phyloP scores from a whole-genome alignment of 2,113 vertebrate genomes.

The Mellivora capensis region DNA sequence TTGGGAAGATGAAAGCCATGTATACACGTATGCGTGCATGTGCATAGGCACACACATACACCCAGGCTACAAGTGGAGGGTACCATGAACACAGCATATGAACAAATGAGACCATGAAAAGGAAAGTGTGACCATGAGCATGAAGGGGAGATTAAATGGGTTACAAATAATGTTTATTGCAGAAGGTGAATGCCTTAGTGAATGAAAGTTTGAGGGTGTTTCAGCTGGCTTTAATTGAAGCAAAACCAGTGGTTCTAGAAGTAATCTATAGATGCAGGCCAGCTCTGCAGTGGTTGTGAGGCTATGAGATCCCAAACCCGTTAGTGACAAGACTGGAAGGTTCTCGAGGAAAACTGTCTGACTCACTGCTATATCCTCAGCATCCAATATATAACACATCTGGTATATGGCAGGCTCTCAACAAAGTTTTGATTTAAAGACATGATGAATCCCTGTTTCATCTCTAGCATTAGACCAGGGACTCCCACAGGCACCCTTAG shows the following conservation, averaged over 20 bases:
- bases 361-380: neutral
- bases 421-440: neutral
- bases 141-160: neutral
- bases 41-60: neutral
- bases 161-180: neutral
- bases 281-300: neutral
- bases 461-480: neutral
- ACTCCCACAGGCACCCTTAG: neutral
- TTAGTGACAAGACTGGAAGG: neutral
- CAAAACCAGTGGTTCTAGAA: neutral
- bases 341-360: neutral
- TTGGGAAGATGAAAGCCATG: neutral
- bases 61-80: neutral
- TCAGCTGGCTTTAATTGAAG: neutral
- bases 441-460: neutral
- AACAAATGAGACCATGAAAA: neutral
- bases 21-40: too few relatives aligned
- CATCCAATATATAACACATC: neutral
- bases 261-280: neutral
- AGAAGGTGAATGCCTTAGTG: neutral
- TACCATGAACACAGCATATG: neutral
- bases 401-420: neutral
- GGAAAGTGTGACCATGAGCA: neutral
- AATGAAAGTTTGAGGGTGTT: neutral
- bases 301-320: neutral